Conservation (phyloP, 2,888 invertebrate genomes). For the Ophion ellenae region DNA sequence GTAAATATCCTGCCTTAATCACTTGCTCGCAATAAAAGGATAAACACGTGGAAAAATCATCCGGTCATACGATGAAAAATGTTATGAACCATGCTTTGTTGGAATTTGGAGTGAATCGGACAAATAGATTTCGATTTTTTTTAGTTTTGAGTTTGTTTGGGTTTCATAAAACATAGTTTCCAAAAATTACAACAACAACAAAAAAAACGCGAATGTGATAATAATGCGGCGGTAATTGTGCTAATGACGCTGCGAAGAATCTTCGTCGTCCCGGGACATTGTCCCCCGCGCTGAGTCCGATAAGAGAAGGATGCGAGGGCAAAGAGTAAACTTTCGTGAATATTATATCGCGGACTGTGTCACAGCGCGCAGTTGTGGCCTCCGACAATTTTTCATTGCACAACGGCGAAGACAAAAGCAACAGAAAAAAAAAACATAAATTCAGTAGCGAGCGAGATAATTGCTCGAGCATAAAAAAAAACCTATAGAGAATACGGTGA, state of each 20-base stretch:
- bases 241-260: neutral
- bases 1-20: neutral
- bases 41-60: too few relatives aligned
- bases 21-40: neutral
- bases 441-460: neutral
- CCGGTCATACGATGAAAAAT: too few relatives aligned
- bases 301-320: neutral
- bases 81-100: neutral
- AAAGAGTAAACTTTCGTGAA: neutral
- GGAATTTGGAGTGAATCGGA: neutral
- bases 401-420: neutral
- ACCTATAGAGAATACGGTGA: neutral
- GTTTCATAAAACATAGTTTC: too few relatives aligned
- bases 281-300: neutral
- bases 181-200: too few relatives aligned
- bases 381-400: neutral
- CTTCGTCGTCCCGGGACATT: neutral
- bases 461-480: too few relatives aligned
- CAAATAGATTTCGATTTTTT: conserved; percentile 7
- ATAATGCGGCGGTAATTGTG: neutral
- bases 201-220: neutral
- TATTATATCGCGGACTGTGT: neutral
- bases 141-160: too few relatives aligned
- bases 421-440: neutral
- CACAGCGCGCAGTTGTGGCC: neutral